Conservation (phyloP, 2,113 vertebrate genomes). For the Nesoenas mayeri region DNA sequence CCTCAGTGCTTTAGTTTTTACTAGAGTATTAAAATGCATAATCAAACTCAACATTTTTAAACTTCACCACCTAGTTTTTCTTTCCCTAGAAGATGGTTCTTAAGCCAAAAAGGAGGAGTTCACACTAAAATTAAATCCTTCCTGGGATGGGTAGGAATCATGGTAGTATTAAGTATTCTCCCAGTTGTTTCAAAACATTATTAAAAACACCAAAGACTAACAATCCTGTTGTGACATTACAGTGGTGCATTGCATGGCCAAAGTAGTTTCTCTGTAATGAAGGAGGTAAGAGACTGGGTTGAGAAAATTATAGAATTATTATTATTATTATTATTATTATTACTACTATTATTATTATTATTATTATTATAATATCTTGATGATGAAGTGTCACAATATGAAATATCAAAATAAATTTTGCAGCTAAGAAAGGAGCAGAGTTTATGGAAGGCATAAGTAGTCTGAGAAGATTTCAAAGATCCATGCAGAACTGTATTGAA, state of each 20-base stretch:
- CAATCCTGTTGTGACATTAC: background rate
- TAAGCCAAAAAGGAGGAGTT: background rate
- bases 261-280: background rate
- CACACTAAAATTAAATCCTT: background rate
- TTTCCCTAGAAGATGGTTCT: background rate
- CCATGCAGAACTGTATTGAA: background rate
- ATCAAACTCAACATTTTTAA: background rate
- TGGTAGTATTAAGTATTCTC: background rate
- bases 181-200: background rate
- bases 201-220: background rate
- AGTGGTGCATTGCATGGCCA: rapidly evolving
- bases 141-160: background rate
- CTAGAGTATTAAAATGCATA: background rate
- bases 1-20: background rate
- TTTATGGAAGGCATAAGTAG: background rate
- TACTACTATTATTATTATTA: no score
- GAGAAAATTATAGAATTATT: background rate
- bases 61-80: background rate
- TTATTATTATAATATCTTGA: background rate
- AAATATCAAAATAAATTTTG: background rate
- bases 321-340: no score
- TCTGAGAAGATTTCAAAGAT: background rate
- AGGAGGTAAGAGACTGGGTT: background rate
- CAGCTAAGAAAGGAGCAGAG: background rate
- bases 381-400: rapidly evolving